A percentile compares a stretch with the other conserved stretches of the same genome.
Conservation (phyloP, 1,140 invertebrate genomes). For the Drosophila melanica region DNA sequence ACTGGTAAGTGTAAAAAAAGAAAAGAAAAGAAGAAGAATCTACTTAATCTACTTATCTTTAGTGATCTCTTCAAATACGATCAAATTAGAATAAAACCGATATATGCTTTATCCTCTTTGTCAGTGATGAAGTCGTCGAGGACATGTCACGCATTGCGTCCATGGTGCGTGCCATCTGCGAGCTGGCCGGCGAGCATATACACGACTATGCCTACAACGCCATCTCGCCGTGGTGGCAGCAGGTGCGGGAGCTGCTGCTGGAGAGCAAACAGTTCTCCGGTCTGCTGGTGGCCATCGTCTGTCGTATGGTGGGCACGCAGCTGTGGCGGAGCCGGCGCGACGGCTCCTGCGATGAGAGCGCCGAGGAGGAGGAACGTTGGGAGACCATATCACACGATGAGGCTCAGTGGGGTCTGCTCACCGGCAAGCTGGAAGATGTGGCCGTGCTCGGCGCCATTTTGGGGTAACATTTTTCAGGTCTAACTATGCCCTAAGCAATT, state of each 20-base stretch:
- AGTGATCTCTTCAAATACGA: too few species aligned
- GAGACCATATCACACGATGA: constrained; percentile 93
- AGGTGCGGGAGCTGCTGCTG: constrained; percentile 88
- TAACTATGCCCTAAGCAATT: background rate
- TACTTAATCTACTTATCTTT: too few species aligned
- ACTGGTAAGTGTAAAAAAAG: constrained; percentile 50
- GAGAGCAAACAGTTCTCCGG: constrained; percentile 90
- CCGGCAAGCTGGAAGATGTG: constrained; percentile 95
- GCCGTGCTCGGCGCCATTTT: constrained; percentile 90
- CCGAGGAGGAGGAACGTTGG: constrained; percentile 87
- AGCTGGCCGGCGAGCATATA: constrained; percentile 69
- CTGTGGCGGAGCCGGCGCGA: constrained; percentile 83
- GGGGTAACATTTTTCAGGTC: constrained; percentile 79
- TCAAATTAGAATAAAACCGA: too few species aligned
- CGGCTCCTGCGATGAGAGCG: constrained; percentile 83
- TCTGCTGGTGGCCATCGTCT: constrained; percentile 90
- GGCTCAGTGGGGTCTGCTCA: constrained; percentile 93
- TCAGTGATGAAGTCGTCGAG: constrained; percentile 78
- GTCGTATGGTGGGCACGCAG: constrained; percentile 88
- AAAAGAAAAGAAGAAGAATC: background rate
- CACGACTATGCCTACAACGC: constrained; percentile 87
- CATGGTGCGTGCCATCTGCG: constrained; percentile 70
- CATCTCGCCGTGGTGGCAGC: constrained; percentile 90
- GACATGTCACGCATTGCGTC: constrained; percentile 78
- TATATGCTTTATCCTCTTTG: too few species aligned